Evolutionary conservation across 92 coral and sea anemone species (phyloP), one percentile per base, ranked within the genome.

Genomic region (Epizoanthus fatuus): DNA sequence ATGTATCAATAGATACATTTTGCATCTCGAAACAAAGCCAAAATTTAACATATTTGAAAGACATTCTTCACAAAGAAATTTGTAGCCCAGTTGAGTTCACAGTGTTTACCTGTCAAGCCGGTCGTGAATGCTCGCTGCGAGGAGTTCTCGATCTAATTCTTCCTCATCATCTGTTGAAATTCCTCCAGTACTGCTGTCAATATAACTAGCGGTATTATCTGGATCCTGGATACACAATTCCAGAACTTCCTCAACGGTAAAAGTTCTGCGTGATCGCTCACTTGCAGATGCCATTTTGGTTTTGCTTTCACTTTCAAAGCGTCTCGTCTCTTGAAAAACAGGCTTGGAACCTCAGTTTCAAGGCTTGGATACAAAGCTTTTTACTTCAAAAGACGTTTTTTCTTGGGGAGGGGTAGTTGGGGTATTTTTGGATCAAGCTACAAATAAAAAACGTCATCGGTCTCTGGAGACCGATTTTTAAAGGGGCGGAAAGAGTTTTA

Each of bases 381-480:
- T 63, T 63, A 16, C 69, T n/a, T 63, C 37, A 15, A 63, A 63
- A 63, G 37, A 63, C 68, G 3, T 63, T 63, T 63, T 19, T 63
- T n/a, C 69, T 22, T 63, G 12, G 69, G 69, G 69, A 63, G 69
- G 69, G 38, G 69, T 63, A 42, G 69, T 63, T 66, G 47, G 47
- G 11, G 45, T 35, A 66, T 66, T 66, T 66, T 66, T 66, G 45
- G 44, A 32, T 29, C 72, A 35, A 66, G 47, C 49, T 66, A 66
- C 72, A 66, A 66, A 66, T 37, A 51, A 66, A 66, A 66, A 29
- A 66, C 17, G 70, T 64, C 70, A 64, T 64, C 70, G 14, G 70
- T 64, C 70, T 64, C 70, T 64, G 70, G 70, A 25, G 70, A 64
- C 70, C 70, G 42, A 64, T 64, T 64, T 64, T 64, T 19, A 64